These are phyloP conservation scores for Dynastes grantii DNA, from an alignment of 2,888 invertebrate genomes.

Conservation along the genomic window DNA sequence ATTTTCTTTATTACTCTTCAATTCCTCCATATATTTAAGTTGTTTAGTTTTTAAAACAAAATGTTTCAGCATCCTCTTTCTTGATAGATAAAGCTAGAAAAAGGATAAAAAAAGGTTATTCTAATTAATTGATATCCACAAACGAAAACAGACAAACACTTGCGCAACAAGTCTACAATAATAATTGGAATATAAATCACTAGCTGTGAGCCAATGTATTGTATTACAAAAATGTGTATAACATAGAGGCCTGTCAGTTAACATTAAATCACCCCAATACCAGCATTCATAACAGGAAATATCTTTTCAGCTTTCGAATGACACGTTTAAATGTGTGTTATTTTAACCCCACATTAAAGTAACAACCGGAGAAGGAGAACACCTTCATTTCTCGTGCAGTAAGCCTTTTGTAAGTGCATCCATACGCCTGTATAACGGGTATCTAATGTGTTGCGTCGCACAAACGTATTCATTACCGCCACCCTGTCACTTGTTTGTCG, in stretches of 20 bases:
- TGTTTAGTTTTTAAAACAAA: too few relatives aligned
- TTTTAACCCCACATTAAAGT: slow-evolving; percentile 49
- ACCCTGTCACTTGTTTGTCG: slow-evolving; percentile 5
- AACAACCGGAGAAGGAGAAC: slow-evolving; percentile 36
- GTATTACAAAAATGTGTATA: slow-evolving; percentile 48
- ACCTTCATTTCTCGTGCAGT: slow-evolving; percentile 14
- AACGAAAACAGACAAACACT: neutral
- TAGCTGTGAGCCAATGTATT: slow-evolving; percentile 37
- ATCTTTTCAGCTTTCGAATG: slow-evolving; percentile 50
- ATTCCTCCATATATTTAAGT: too few relatives aligned
- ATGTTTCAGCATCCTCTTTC: too few relatives aligned
- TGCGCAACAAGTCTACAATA: slow-evolving; percentile 22
- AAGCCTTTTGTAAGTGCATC: slow-evolving; percentile 4
- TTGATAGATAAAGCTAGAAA: too few relatives aligned
- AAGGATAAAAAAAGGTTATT: neutral
- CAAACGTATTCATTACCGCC: neutral
- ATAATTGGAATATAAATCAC: slow-evolving; percentile 36
- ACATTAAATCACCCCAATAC: slow-evolving; percentile 50
- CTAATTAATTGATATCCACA: neutral
- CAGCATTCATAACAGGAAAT: slow-evolving; percentile 53
- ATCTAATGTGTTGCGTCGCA: neutral
- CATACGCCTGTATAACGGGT: neutral
- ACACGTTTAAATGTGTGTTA: slow-evolving; percentile 49
- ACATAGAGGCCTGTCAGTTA: slow-evolving; percentile 48
- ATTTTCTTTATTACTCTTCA: too few relatives aligned